Evolutionary conservation across 2,113 vertebrate species (phyloP).

Genomic region (Lichenostomus cassidix): DNA sequence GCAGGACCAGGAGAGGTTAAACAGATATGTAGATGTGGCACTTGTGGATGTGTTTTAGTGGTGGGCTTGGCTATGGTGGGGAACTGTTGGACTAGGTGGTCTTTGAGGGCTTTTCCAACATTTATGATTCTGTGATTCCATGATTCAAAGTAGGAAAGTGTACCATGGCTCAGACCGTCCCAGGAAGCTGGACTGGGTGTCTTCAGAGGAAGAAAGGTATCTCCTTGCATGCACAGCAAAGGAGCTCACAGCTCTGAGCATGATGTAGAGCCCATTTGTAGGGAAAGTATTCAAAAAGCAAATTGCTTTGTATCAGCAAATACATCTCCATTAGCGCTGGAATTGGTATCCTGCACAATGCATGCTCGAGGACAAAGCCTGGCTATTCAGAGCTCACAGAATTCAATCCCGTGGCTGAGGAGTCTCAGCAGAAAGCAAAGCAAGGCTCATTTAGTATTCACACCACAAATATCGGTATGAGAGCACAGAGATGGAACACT

Average conservation of each 20-base stretch:
- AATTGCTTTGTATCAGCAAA: constrained; percentile 10
- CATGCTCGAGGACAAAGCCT: neutral
- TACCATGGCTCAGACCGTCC: neutral
- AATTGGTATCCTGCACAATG: neutral
- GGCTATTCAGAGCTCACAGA: neutral
- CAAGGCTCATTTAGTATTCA: neutral
- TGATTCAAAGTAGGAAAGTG: neutral
- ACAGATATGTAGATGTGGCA: neutral
- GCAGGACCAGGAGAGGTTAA: neutral
- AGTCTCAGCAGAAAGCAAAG: neutral
- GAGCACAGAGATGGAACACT: neutral
- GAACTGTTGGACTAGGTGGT: neutral
- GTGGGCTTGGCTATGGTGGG: neutral
- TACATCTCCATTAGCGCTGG: neutral
- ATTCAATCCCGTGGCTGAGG: neutral
- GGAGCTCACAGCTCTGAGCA: neutral
- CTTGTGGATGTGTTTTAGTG: neutral
- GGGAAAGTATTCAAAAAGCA: neutral
- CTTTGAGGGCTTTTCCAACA: neutral
- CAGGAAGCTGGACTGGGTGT: neutral
- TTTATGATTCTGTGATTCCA: neutral
- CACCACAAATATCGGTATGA: rapidly evolving
- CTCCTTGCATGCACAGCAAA: neutral
- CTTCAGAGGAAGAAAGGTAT: neutral
- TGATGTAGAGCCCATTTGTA: neutral